Evolutionary conservation across 2,797 vertebrate species (phyloP).

Genomic region (Gymnocypris eckloni): DNA sequence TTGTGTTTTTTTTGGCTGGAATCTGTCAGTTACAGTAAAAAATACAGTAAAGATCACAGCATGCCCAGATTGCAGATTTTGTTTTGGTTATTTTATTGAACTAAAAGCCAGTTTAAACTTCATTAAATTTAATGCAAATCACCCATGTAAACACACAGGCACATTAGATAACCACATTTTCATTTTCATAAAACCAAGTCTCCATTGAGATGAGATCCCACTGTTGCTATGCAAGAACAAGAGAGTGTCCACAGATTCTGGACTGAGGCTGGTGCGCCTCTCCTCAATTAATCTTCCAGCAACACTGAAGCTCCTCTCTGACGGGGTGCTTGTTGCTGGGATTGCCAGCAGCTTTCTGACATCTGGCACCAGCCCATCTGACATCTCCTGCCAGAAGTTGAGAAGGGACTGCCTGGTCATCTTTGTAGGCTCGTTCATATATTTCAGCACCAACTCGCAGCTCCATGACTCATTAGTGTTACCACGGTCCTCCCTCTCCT

Average conservation of each 20-base stretch:
- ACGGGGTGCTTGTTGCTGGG: not conserved
- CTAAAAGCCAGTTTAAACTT: not conserved
- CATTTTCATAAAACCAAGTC: no score
- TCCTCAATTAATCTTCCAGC: constrained; percentile 40
- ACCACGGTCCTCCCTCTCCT: not conserved
- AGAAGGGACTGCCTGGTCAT: not conserved
- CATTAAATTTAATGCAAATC: not conserved
- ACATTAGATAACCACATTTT: no score
- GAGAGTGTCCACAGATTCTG: not conserved
- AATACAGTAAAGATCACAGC: not conserved
- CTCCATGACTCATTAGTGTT: no score
- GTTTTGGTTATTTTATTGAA: not conserved
- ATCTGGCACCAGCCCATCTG: constrained; percentile 28
- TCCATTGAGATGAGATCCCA: no score
- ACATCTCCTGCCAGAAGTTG: constrained; percentile 41
- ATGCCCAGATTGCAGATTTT: not conserved
- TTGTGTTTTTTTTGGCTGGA: not conserved
- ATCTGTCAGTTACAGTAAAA: not conserved
- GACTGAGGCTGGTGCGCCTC: constrained; percentile 22
- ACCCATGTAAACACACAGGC: not conserved
- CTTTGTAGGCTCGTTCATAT: constrained; percentile 8
- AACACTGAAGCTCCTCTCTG: constrained; percentile 37
- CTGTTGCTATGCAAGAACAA: no score
- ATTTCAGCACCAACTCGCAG: not conserved
- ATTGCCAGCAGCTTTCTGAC: no score